Conservation (phyloP, 2,797 vertebrate species). For the Eulemur mongoz region DNA sequence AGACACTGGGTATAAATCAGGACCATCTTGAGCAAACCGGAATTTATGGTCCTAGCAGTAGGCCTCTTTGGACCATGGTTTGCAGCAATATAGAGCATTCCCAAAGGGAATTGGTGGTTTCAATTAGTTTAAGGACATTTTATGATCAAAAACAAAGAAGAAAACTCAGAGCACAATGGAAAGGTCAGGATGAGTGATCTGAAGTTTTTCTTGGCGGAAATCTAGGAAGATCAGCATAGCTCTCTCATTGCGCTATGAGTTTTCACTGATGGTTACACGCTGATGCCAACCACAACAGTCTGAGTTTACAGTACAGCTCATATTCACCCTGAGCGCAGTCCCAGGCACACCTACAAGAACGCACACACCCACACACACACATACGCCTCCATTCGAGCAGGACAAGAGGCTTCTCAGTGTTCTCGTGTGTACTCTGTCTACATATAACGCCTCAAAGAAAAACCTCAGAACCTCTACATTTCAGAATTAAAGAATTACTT, state of each 20-base stretch:
- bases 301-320: slow-evolving; percentile 4
- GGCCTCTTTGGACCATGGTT: not conserved
- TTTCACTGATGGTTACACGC: slow-evolving; percentile 8
- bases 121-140: not conserved
- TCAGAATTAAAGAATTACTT: not conserved
- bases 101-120: not conserved
- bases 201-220: slow-evolving; percentile 59
- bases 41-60: not conserved
- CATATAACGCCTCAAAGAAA: not conserved
- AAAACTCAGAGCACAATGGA: slow-evolving; percentile 7
- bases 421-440: not conserved
- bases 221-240: slow-evolving; percentile 16
- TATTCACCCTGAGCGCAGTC: not conserved
- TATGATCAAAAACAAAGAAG: slow-evolving; percentile 22
- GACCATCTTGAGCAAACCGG: not conserved
- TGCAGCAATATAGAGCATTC: not conserved
- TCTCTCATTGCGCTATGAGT: not conserved
- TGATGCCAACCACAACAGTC: slow-evolving; percentile 41
- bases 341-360: not conserved
- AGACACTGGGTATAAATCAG: not conserved
- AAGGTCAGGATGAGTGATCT: slow-evolving; percentile 33
- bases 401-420: not conserved
- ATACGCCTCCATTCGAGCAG: not conserved
- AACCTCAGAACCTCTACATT: not conserved
- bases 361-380: not conserved